Conservation (phyloP, 2,113 vertebrate genomes). For the Ursus arctos region DNA sequence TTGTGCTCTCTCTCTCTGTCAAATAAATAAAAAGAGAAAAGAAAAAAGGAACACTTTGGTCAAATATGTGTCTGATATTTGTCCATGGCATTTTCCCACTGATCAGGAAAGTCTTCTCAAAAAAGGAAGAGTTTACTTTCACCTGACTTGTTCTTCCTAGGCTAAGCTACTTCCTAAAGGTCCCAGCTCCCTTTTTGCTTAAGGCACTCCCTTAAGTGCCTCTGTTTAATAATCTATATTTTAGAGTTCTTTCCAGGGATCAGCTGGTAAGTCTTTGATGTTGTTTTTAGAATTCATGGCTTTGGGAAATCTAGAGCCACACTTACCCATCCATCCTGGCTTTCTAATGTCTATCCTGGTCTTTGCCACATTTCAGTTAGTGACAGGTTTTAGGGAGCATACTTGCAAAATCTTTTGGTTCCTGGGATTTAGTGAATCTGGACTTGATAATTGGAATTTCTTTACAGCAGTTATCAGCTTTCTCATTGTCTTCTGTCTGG, state of each 20-base stretch:
- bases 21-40: no score
- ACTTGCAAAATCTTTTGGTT: neutral
- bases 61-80: neutral
- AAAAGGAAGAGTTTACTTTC: neutral
- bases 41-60: neutral
- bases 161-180: neutral
- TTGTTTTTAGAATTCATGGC: neutral
- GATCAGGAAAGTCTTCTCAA: neutral
- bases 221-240: neutral
- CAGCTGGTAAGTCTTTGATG: neutral
- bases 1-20: no score
- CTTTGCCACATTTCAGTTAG: neutral
- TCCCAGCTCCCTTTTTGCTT: slow-evolving; percentile 5
- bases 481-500: neutral
- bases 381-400: neutral
- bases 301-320: neutral
- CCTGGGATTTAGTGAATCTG: neutral
- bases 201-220: neutral
- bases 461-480: neutral
- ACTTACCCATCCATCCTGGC: neutral
- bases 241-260: neutral
- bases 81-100: neutral
- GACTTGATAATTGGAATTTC: neutral
- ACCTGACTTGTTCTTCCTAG: neutral
- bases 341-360: neutral